A percentile compares a stretch with the other conserved stretches of the same genome.
These are phyloP conservation scores for Mantis religiosa DNA, from an alignment of 2,888 invertebrate species.

Conservation along the genomic window DNA sequence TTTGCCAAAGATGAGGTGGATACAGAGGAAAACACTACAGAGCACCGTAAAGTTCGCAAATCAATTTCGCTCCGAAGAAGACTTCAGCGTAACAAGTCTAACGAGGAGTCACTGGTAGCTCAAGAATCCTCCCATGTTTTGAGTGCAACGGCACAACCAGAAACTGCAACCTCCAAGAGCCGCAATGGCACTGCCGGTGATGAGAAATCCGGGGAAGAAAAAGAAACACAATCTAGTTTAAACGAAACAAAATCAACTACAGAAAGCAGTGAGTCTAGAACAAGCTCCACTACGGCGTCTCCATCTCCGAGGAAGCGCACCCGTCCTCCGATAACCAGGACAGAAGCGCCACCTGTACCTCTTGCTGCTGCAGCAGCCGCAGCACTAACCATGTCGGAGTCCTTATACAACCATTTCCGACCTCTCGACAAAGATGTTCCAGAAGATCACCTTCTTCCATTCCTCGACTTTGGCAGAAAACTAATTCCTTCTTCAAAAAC, in stretches of 20 bases:
- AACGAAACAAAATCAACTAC: not conserved
- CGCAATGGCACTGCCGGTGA: not conserved
- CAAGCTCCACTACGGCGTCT: not conserved
- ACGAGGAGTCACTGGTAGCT: not conserved
- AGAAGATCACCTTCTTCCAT: slow-evolving; percentile 64
- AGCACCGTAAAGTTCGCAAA: not conserved
- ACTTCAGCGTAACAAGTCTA: not conserved
- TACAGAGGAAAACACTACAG: not conserved
- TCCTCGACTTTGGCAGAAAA: slow-evolving; percentile 67
- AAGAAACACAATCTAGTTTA: not conserved
- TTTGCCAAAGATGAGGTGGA: slow-evolving; percentile 2
- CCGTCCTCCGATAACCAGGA: not conserved
- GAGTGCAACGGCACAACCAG: not conserved
- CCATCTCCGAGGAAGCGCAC: not conserved
- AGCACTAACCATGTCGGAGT: slow-evolving; percentile 50
- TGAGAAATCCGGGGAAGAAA: not conserved
- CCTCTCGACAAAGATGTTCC: slow-evolving; percentile 60
- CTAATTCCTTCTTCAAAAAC: slow-evolving; percentile 38
- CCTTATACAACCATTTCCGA: slow-evolving; percentile 60
- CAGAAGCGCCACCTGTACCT: not conserved
- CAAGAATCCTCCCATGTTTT: not conserved
- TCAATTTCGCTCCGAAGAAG: not conserved
- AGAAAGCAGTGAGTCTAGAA: not conserved
- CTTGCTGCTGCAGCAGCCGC: not conserved
- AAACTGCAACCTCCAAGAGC: not conserved